These are phyloP conservation scores for Grallaria varia DNA, from an alignment of 2,113 vertebrate species.

Conservation along the genomic window DNA sequence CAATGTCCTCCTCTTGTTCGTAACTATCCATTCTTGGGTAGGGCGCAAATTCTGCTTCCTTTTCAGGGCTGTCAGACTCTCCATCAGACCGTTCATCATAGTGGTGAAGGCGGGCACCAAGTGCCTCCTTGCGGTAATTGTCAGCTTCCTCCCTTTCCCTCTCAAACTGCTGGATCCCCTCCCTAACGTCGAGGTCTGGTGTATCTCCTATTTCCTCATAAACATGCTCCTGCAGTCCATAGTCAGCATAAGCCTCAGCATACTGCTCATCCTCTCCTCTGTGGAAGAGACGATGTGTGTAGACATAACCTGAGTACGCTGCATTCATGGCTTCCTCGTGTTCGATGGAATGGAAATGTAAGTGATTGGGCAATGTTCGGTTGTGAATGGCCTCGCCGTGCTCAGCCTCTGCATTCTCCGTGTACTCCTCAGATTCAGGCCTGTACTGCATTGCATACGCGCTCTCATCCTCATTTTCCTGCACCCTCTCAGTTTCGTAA, in stretches of 20 bases:
- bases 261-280: slow-evolving; percentile 83
- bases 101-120: slow-evolving; percentile 92
- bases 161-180: slow-evolving; percentile 81
- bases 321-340: slow-evolving; percentile 82
- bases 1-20: slow-evolving; percentile 91
- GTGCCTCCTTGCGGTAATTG: slow-evolving; percentile 86
- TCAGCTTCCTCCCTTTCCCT: slow-evolving; percentile 77
- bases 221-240: slow-evolving; percentile 89
- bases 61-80: slow-evolving; percentile 95
- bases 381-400: slow-evolving; percentile 78
- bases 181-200: slow-evolving; percentile 72
- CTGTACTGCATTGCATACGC: slow-evolving; percentile 79
- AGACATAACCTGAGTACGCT: slow-evolving; percentile 89
- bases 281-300: slow-evolving; percentile 80
- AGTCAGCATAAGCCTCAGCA: slow-evolving; percentile 88
- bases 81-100: slow-evolving; percentile 93
- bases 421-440: slow-evolving; percentile 91
- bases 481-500: slow-evolving; percentile 70
- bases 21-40: slow-evolving; percentile 92
- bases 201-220: slow-evolving; percentile 91
- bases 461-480: slow-evolving; percentile 80
- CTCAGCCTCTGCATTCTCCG: slow-evolving; percentile 89
- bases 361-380: slow-evolving; percentile 73
- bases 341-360: slow-evolving; percentile 80
- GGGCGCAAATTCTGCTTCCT: slow-evolving; percentile 93